Conservation (phyloP, 2,888 invertebrate species). For the Thecophora atra region DNA sequence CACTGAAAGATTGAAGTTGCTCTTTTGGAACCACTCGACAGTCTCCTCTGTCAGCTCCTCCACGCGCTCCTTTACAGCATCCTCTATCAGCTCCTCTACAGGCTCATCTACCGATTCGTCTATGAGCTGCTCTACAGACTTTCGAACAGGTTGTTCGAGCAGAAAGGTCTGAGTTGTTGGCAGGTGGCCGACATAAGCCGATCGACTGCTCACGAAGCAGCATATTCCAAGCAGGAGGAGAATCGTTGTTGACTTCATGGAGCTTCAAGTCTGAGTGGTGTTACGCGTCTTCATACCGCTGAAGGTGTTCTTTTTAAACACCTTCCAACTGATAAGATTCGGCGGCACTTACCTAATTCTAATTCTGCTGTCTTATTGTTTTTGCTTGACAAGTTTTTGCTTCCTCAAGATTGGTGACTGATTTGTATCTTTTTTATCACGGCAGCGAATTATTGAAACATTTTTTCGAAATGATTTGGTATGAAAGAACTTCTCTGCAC, state of each 20-base stretch:
- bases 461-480: no score
- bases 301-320: not conserved
- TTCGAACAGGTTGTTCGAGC: not conserved
- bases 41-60: no score
- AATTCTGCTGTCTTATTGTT: no score
- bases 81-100: not conserved
- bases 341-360: not conserved
- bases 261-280: not conserved
- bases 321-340: not conserved
- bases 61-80: not conserved
- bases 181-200: not conserved
- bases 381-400: no score
- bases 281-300: not conserved
- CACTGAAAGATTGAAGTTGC: no score
- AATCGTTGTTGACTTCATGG: not conserved
- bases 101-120: not conserved
- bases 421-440: no score
- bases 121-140: not conserved
- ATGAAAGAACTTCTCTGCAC: no score
- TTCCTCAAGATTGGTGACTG: no score
- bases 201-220: constrained; percentile 1
- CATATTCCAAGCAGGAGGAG: not conserved
- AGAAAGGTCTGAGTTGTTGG: not conserved
- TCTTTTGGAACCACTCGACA: no score
- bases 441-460: no score